phyloP scores from a whole-genome alignment of 2,888 invertebrate genomes.

The Cephalotes varians region DNA sequence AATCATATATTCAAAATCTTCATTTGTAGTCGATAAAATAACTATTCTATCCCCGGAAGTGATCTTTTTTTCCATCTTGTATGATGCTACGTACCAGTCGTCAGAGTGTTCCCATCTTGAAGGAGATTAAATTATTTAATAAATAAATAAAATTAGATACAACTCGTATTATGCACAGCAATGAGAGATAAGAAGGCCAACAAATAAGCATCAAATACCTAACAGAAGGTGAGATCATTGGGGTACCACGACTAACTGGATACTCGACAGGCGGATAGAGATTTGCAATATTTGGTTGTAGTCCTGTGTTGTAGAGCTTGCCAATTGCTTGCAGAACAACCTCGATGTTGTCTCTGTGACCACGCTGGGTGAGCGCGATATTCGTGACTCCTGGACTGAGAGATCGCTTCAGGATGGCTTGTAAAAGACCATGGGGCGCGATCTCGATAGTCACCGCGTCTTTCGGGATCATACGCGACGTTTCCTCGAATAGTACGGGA shows the following conservation, averaged over 20 bases:
- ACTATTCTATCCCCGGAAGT: slow-evolving; percentile 89
- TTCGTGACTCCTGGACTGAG: slow-evolving; percentile 90
- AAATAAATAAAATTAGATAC: not conserved
- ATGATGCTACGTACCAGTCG: slow-evolving; percentile 91
- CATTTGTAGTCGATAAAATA: slow-evolving; percentile 88
- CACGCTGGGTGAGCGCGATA: slow-evolving; percentile 91
- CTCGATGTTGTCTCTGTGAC: slow-evolving; percentile 89
- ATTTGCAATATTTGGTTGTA: slow-evolving; percentile 91
- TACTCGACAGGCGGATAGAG: slow-evolving; percentile 92
- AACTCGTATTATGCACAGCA: no score
- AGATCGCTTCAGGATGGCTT: slow-evolving; percentile 94
- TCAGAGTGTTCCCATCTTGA: slow-evolving; percentile 94
- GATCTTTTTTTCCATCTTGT: slow-evolving; percentile 89
- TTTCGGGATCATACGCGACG: slow-evolving; percentile 91
- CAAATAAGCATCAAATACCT: slow-evolving; percentile 81
- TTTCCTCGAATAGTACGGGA: slow-evolving; percentile 92
- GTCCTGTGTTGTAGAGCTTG: slow-evolving; percentile 91
- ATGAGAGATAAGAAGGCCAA: no score
- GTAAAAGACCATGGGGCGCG: slow-evolving; percentile 95
- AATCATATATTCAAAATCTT: slow-evolving; percentile 90
- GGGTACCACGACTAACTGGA: slow-evolving; percentile 95
- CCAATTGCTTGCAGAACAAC: slow-evolving; percentile 89
- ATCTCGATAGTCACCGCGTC: slow-evolving; percentile 95
- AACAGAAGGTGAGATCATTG: slow-evolving; percentile 93
- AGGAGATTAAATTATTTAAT: not conserved